phyloP scores from a whole-genome alignment of 2,797 vertebrate genomes.

The Furcifer pardalis region DNA sequence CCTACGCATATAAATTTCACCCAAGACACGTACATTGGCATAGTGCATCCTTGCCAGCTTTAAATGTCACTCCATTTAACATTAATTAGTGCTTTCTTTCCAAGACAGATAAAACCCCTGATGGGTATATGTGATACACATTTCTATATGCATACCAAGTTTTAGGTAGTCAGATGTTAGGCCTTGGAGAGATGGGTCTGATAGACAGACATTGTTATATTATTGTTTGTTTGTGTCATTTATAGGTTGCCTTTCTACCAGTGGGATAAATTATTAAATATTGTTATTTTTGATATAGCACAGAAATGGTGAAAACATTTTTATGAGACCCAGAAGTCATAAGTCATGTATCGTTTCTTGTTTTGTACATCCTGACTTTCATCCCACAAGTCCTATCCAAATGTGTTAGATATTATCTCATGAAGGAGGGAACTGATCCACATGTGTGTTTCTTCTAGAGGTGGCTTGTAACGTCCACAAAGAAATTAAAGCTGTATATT shows the following conservation, averaged over 20 bases:
- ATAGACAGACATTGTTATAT: not conserved
- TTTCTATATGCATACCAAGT: not conserved
- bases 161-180: not conserved
- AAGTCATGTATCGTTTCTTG: not conserved
- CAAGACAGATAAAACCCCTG: not conserved
- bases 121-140: not conserved
- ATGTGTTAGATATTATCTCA: not conserved
- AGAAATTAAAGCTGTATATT: not conserved
- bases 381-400: not conserved
- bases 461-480: not conserved
- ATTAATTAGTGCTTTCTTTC: not conserved
- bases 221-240: not conserved
- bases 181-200: not conserved
- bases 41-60: not conserved
- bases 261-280: no score
- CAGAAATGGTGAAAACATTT: not conserved
- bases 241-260: no score
- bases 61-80: not conserved
- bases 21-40: not conserved
- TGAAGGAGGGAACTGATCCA: not conserved
- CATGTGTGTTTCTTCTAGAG: not conserved
- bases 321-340: not conserved
- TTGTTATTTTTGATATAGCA: not conserved
- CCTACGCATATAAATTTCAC: not conserved
- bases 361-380: not conserved